Percentiles rank a stretch among this genome's conserved stretches.
Conservation (phyloP, 2,797 vertebrate genomes). For the Falco berigora region DNA sequence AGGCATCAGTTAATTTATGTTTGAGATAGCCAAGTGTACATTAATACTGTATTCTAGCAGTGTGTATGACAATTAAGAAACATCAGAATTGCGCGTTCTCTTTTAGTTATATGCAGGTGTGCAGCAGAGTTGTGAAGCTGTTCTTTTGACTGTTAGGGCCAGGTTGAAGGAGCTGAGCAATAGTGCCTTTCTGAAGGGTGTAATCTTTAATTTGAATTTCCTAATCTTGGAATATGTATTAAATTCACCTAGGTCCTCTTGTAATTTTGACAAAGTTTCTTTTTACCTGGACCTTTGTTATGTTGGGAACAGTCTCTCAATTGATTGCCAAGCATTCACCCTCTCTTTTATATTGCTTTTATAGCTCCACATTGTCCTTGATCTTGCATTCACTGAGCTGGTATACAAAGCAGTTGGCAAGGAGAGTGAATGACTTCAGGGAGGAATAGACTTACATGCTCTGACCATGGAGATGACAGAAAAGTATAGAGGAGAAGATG, state of each 20-base stretch:
- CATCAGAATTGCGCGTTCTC: background rate
- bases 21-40: background rate
- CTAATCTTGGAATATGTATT: background rate
- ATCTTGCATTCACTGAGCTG: background rate
- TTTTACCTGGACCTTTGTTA: background rate
- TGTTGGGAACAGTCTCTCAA: background rate
- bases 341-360: background rate
- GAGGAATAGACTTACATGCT: background rate
- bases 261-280: background rate
- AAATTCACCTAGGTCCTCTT: background rate
- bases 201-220: background rate
- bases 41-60: background rate
- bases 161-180: background rate
- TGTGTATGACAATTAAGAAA: background rate
- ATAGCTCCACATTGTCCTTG: background rate
- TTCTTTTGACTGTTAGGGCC: background rate
- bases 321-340: background rate
- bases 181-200: background rate
- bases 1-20: background rate
- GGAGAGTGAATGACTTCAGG: background rate
- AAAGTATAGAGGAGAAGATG: background rate
- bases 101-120: background rate
- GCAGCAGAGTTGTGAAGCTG: background rate
- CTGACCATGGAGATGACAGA: background rate
- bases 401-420: background rate